Percentiles rank a stretch among this genome's conserved stretches.
phyloP scores from a whole-genome alignment of 2,888 invertebrate genomes.

The Aphodius granarius region DNA sequence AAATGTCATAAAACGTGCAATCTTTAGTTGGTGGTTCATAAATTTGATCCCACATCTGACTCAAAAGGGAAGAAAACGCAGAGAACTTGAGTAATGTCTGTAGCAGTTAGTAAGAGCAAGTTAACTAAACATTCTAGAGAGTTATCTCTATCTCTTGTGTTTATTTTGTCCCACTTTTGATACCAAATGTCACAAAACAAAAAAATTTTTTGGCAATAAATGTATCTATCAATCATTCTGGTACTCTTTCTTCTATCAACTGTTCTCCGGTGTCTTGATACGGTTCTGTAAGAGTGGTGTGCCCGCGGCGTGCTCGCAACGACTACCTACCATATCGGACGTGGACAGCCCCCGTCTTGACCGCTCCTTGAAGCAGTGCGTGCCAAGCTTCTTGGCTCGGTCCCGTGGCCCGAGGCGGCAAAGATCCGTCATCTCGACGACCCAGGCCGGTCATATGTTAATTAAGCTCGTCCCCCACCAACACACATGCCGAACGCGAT shows the following conservation, averaged over 20 bases:
- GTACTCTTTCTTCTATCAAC: not conserved
- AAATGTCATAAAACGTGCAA: no score
- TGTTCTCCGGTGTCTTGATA: not conserved
- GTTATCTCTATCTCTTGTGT: no score
- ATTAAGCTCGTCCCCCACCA: not conserved
- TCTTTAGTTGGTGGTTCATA: no score
- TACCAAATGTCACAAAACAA: no score
- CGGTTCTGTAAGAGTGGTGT: not conserved
- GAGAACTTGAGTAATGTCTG: no score
- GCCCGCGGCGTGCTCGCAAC: not conserved
- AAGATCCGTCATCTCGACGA: slow-evolving; percentile 16
- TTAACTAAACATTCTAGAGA: no score
- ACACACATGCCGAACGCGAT: slow-evolving; percentile 3
- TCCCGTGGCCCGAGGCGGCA: slow-evolving; percentile 17
- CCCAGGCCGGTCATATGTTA: slow-evolving; percentile 16
- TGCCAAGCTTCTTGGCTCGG: slow-evolving; percentile 14
- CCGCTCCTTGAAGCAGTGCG: slow-evolving; percentile 23
- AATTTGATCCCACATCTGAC: no score
- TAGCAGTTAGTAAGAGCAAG: no score
- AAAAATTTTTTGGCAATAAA: no score
- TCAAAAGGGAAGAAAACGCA: no score
- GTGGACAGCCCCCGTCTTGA: slow-evolving; percentile 22
- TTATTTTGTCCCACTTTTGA: no score
- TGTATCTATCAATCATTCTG: no score
- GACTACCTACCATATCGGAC: not conserved